Conservation (phyloP, 2,888 invertebrate genomes). For the Acanthosepion pharaonis region DNA sequence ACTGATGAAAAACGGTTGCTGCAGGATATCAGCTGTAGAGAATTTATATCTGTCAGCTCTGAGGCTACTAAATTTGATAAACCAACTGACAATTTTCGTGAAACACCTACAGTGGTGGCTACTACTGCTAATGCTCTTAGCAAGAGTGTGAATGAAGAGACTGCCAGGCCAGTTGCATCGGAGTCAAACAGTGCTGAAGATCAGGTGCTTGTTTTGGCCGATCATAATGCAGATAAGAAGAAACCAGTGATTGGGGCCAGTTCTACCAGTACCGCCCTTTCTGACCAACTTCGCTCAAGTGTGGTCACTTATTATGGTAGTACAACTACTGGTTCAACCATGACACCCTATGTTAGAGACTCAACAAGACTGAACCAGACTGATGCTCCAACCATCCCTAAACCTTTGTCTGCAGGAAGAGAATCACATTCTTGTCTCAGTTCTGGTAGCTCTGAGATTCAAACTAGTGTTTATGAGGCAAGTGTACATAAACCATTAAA, state of each 20-base stretch:
- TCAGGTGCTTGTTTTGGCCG: constrained; percentile 42
- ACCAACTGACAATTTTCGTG: constrained; percentile 4
- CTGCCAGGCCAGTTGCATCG: not conserved
- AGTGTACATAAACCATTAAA: not conserved
- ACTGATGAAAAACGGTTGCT: constrained; percentile 75
- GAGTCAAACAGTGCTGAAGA: constrained; percentile 43
- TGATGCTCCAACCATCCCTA: not conserved
- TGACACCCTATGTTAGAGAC: not conserved
- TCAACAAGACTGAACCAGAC: not conserved
- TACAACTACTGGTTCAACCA: not conserved
- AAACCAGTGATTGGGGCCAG: constrained; percentile 40
- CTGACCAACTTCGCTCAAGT: not conserved
- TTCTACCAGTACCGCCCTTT: not conserved
- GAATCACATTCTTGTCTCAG: not conserved
- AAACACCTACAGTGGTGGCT: not conserved
- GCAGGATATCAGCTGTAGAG: not conserved
- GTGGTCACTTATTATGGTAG: not conserved
- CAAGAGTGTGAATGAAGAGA: constrained; percentile 44
- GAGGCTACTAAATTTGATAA: not conserved
- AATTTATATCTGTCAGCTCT: not conserved
- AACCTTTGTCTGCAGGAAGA: constrained; percentile 2
- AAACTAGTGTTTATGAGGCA: not conserved
- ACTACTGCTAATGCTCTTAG: constrained; percentile 34
- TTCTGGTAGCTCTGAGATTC: not conserved
- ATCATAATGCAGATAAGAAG: constrained; percentile 59